phyloP scores from a whole-genome alignment of 53 echinoderm and acorn worm species.

The Pentamera pediparva region DNA sequence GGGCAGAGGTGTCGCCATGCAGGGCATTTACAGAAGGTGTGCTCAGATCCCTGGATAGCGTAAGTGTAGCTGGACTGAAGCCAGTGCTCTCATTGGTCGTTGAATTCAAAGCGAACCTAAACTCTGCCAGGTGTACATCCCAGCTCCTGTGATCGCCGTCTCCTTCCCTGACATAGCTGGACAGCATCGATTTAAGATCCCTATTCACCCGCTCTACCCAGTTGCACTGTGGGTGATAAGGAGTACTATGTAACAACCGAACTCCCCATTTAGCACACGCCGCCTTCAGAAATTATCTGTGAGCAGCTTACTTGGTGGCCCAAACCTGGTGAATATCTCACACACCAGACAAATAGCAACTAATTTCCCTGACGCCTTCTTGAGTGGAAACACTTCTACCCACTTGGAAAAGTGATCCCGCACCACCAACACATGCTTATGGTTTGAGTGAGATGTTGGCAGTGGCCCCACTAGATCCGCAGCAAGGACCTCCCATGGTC shows the following conservation, averaged over 20 bases:
- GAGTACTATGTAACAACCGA: conserved; percentile 17
- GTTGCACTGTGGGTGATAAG: conserved; percentile 19
- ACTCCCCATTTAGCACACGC: conserved; percentile 40
- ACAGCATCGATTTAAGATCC: conserved; percentile 2
- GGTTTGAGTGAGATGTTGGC: conserved; percentile 18
- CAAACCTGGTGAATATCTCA: conserved; percentile 43
- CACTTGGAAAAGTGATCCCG: conserved; percentile 32
- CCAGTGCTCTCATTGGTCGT: conserved; percentile 38
- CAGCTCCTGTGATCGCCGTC: conserved; percentile 41
- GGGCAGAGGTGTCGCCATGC: background rate
- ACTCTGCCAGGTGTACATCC: conserved; percentile 52
- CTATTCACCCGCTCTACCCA: conserved; percentile 12
- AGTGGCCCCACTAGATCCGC: conserved; percentile 29
- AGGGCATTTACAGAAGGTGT: conserved; percentile 19
- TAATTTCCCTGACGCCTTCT: conserved; percentile 17
- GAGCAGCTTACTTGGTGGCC: conserved; percentile 32
- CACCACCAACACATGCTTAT: conserved; percentile 27
- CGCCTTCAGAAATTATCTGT: conserved; percentile 41
- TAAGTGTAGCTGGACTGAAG: conserved; percentile 17
- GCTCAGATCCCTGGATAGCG: conserved; percentile 16
- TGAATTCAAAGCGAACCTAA: conserved; percentile 34
- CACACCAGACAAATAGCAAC: conserved; percentile 24
- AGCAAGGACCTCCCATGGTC: conserved; percentile 32
- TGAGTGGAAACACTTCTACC: conserved; percentile 39
- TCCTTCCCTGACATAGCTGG: background rate